Evolutionary conservation across 2,888 invertebrate genomes (phyloP).

Genomic region (Globia sparganii): DNA sequence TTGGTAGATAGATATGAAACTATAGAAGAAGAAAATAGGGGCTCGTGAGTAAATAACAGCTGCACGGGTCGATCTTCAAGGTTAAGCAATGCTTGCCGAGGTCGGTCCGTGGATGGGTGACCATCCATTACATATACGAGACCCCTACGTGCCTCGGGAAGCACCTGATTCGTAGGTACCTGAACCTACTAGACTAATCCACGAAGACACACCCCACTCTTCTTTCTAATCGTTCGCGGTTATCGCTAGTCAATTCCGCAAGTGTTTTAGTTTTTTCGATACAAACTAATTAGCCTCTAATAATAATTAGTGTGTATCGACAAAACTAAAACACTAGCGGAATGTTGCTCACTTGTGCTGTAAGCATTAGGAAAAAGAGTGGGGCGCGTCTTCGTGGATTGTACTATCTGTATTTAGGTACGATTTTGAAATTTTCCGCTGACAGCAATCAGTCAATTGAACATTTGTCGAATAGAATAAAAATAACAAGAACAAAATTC

Average conservation of each 20-base stretch:
- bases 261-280: no score
- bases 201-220: no score
- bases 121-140: neutral
- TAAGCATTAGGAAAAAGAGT: no score
- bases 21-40: neutral
- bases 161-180: no score
- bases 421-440: neutral
- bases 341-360: no score
- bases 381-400: no score
- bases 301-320: no score
- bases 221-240: no score
- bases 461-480: conserved; percentile 16
- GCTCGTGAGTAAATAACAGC: neutral
- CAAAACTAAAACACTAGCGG: no score
- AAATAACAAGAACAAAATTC: conserved; percentile 50
- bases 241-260: no score
- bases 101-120: neutral
- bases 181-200: no score
- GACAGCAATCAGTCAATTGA: conserved; percentile 11
- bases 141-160: neutral
- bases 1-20: neutral
- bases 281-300: no score
- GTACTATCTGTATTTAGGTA: neutral
- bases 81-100: neutral
- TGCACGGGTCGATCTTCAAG: neutral